Evolutionary conservation across 2,113 vertebrate species (phyloP).

Genomic region (Protobothrops mucrosquamatus): DNA sequence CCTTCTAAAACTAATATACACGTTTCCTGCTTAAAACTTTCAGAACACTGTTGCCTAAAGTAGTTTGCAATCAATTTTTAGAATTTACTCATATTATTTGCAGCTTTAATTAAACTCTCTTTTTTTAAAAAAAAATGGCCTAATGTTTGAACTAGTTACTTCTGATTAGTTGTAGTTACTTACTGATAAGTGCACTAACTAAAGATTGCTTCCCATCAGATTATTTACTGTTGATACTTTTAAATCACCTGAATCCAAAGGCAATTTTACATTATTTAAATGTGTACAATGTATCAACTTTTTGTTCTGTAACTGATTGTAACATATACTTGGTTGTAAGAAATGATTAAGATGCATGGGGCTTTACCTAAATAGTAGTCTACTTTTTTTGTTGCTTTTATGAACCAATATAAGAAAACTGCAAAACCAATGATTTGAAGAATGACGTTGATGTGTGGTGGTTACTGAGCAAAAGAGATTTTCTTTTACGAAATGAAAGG

Average conservation of each 20-base stretch:
- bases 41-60: neutral
- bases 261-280: neutral
- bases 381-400: neutral
- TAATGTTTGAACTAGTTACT: neutral
- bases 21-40: slow-evolving; percentile 35
- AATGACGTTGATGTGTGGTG: neutral
- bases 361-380: neutral
- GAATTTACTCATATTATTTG: slow-evolving; percentile 35
- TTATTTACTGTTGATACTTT: neutral
- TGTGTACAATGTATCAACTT: neutral
- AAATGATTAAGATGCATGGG: neutral
- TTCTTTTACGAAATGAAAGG: neutral
- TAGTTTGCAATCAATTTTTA: slow-evolving; percentile 33
- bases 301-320: neutral
- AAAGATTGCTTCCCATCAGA: neutral
- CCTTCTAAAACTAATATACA: slow-evolving; percentile 18
- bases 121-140: slow-evolving; percentile 33
- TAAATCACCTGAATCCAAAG: neutral
- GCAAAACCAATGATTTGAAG: neutral
- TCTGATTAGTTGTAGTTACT: neutral
- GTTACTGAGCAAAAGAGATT: neutral
- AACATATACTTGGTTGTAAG: neutral
- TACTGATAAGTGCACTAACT: neutral
- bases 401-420: neutral
- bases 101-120: slow-evolving; percentile 1